phyloP scores from a whole-genome alignment of 2,888 invertebrate species.

The Thereva unica region DNA sequence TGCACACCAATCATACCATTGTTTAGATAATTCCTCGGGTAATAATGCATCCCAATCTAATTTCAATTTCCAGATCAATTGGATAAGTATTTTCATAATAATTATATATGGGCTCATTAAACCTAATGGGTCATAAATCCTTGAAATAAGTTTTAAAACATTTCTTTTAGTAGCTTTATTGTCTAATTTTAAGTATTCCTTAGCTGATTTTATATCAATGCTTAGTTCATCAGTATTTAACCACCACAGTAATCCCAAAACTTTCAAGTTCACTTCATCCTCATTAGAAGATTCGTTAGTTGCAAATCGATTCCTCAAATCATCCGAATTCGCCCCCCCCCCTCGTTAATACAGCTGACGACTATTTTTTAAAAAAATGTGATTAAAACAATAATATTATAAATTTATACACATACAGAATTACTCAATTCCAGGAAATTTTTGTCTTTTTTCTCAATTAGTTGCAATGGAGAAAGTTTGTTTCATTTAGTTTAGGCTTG shows the following conservation, averaged over 20 bases:
- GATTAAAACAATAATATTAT: neutral
- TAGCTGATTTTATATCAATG: neutral
- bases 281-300: neutral
- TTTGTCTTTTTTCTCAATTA: no score
- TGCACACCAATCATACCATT: conserved; percentile 1
- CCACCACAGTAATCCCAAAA: conserved; percentile 9
- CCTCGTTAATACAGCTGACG: conserved; percentile 1
- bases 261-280: neutral
- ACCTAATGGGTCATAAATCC: conserved; percentile 18
- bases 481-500: no score
- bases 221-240: conserved; percentile 7
- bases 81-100: conserved; percentile 7
- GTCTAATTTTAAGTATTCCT: neutral
- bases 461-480: no score
- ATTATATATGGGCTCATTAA: conserved; percentile 3
- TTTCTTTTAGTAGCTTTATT: conserved; percentile 10
- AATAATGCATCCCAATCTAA: conserved; percentile 9
- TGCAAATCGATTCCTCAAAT: neutral
- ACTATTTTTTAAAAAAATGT: neutral
- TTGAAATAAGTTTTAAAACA: conserved; percentile 6
- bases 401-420: neutral
- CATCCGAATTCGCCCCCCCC: conserved; percentile 4
- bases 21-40: neutral
- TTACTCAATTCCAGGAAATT: no score
- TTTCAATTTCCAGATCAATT: conserved; percentile 8